phyloP scores from a whole-genome alignment of 2,113 vertebrate species.

The Reinhardtius hippoglossoides region DNA sequence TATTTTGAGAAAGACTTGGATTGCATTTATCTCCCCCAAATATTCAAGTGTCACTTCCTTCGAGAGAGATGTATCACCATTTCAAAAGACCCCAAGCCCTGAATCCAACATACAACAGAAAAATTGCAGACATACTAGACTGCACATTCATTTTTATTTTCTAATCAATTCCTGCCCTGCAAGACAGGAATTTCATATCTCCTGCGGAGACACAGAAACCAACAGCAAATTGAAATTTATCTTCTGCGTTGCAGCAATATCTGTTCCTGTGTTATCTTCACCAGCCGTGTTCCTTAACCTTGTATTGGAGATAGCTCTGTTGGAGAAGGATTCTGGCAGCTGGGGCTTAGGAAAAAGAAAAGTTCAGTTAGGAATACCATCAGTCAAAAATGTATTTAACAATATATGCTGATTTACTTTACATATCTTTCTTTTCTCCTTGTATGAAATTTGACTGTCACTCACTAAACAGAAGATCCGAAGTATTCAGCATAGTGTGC shows the following conservation, averaged over 20 bases:
- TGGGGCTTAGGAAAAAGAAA: constrained; percentile 27
- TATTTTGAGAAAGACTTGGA: constrained; percentile 73
- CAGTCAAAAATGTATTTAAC: constrained; percentile 41
- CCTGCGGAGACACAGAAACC: constrained; percentile 76
- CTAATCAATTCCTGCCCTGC: constrained; percentile 76
- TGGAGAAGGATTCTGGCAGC: constrained; percentile 55
- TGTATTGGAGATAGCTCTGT: constrained; percentile 67
- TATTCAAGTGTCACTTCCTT: constrained; percentile 62
- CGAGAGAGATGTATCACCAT: constrained; percentile 67
- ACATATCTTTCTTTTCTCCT: constrained; percentile 22
- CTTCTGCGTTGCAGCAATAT: constrained; percentile 76
- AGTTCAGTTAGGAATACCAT: constrained; percentile 48
- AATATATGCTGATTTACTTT: constrained; percentile 43
- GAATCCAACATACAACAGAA: constrained; percentile 53
- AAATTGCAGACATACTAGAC: constrained; percentile 60
- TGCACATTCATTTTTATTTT: constrained; percentile 77
- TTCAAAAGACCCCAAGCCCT: constrained; percentile 53
- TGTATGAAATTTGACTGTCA: constrained; percentile 40
- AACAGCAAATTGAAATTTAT: constrained; percentile 82
- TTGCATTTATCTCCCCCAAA: constrained; percentile 68
- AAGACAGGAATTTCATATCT: constrained; percentile 79
- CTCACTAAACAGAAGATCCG: constrained; percentile 8
- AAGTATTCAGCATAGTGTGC: constrained; percentile 19
- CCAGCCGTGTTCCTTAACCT: constrained; percentile 64
- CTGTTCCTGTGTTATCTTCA: constrained; percentile 73